phyloP scores from a whole-genome alignment of 2,888 invertebrate genomes.

The Rapana venosa region DNA sequence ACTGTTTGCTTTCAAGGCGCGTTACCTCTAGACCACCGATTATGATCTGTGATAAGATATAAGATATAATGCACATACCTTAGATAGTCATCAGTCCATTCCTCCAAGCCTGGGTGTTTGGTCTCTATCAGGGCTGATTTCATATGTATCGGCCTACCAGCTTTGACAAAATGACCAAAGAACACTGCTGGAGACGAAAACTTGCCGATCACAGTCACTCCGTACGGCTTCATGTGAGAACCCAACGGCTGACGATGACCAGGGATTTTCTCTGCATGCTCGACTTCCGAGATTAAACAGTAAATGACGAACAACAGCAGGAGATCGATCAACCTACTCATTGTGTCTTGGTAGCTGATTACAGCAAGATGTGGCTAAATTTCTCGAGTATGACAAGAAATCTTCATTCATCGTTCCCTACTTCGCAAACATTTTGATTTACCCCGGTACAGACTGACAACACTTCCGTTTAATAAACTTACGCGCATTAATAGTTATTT shows the following conservation, averaged over 20 bases:
- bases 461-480: neutral
- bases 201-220: slow-evolving; percentile 60
- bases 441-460: neutral
- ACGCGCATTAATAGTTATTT: neutral
- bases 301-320: neutral
- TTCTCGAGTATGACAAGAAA: too few relatives aligned
- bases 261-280: neutral
- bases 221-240: slow-evolving; percentile 58
- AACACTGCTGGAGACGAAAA: slow-evolving; percentile 68
- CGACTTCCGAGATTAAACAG: neutral
- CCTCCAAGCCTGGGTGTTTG: slow-evolving; percentile 62
- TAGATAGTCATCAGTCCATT: slow-evolving; percentile 72
- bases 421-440: neutral
- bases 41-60: too few relatives aligned
- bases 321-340: neutral
- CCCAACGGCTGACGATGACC: slow-evolving; percentile 68
- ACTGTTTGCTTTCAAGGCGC: too few relatives aligned
- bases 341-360: neutral
- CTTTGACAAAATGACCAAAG: slow-evolving; percentile 67
- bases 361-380: too few relatives aligned
- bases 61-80: slow-evolving; percentile 49
- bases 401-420: too few relatives aligned
- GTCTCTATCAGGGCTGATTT: slow-evolving; percentile 61
- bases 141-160: slow-evolving; percentile 68
- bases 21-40: too few relatives aligned